Conservation (phyloP, 1,140 invertebrate genomes). For the Pantala flavescens region DNA sequence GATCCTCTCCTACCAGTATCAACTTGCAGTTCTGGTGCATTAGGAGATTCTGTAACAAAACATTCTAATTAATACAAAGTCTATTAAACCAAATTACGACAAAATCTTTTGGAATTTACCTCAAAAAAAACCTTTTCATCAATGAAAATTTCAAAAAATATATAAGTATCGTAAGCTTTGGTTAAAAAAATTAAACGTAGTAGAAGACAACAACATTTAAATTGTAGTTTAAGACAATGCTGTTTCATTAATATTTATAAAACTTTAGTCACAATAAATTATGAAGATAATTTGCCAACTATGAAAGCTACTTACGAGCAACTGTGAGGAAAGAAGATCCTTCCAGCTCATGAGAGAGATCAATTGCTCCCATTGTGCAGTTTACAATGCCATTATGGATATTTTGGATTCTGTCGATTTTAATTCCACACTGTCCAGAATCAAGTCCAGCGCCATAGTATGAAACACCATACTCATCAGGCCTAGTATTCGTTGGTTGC, state of each 20-base stretch:
- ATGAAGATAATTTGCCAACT: too few species aligned
- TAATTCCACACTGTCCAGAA: constrained; percentile 55
- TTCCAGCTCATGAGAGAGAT: constrained; percentile 37
- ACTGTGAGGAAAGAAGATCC: constrained; percentile 52
- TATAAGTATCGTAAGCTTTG: too few species aligned
- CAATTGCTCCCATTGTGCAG: constrained; percentile 45
- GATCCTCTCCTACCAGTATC: constrained; percentile 31
- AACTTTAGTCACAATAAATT: too few species aligned
- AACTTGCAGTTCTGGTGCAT: constrained; percentile 42
- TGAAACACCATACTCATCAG: constrained; percentile 33
- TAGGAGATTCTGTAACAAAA: constrained; percentile 44
- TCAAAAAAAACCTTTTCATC: too few species aligned
- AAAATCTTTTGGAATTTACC: too few species aligned
- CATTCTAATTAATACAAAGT: too few species aligned
- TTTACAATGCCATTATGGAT: constrained; percentile 54
- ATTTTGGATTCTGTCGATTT: constrained; percentile 47
- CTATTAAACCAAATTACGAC: too few species aligned
- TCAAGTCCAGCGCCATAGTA: constrained; percentile 46
- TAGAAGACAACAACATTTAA: too few species aligned
- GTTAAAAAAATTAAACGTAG: too few species aligned
- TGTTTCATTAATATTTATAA: too few species aligned
- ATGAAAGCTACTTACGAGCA: constrained; percentile 50
- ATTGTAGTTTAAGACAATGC: too few species aligned
- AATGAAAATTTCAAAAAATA: too few species aligned
- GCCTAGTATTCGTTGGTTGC: constrained; percentile 21